Base-by-base conservation (phyloP, 2,113 vertebrate species). In the Fulica atra region DNA sequence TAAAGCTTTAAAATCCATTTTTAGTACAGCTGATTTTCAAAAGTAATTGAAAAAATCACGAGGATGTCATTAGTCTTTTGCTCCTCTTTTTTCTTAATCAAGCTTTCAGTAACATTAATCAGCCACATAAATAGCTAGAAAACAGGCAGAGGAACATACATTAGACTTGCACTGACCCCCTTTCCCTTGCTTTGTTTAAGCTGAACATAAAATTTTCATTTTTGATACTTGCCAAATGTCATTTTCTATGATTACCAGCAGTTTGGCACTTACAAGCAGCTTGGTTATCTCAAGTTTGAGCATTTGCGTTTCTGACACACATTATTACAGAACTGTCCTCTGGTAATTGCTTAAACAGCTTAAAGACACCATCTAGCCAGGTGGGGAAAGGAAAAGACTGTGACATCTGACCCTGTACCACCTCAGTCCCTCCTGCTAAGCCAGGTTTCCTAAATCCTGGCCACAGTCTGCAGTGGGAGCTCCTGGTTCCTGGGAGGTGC, bases 31-130 rank as follows among this genome's bases (percentile, higher is more conserved):
- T 92, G 64, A 81, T 81, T 94, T 68, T 46, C 13, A 88, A 44
- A 94, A 88, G 53, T 79, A 73, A 90, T 87, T 95, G 53, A 84
- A 86, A 86, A 86, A 87, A 92, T 81, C 61, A 81, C n/a, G n/a
- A 71, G 54, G 15, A 95, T 54, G 44, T 38, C 53, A 68, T 74
- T 68, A 79, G 69, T 65, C 38, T 89, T 83, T 88, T 76, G 48
- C 36, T 90, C 54, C 16, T 89, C n/a, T 71, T 93, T 94, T 81
- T 79, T 48, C 83, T 94, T 86, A 86, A 86, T 81, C 80, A 93
- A 93, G 64, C 56, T 90, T 96, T 88, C 60, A 83, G 42, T 48
- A 88, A 60, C 60, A 35, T 63, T 84, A 88, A 94, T 93, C 82
- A 68, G 48, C 64, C 53, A 64, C 38, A 20, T 28, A 91, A 81